Evolutionary conservation across 2,113 vertebrate genomes (phyloP), one percentile per base, ranked within the genome.

Genomic region (Zosterops pallidus): DNA sequence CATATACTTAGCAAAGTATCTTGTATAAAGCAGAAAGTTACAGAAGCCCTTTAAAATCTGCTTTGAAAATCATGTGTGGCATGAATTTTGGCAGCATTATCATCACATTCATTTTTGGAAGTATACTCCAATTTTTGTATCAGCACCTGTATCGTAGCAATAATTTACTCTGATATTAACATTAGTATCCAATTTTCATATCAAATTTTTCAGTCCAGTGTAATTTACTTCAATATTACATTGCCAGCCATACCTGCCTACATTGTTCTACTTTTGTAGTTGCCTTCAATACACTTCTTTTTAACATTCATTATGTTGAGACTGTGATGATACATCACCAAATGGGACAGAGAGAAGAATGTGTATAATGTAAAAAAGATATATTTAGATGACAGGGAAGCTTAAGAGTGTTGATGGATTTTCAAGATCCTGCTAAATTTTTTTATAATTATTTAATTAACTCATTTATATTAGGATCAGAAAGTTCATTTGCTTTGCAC

Each of bases 1-100:
- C 65, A 90, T 95, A 94, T 65, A 91, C 75, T 91, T 91, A 90
- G 69, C 77, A 68, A 93, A 93, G 53, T 92, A 81, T 84, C 84
- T 79, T 64, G 35, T 77, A 78, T 57, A 92, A 86, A 96, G 83
- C 81, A 92, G 63, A 88, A 94, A 91, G 85, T 74, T 87, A 83
- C 70, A 94, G 78, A 95, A 96, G 52, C 53, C 60, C 50, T 92
- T 59, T 42, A 84, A 96, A 96, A 95, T 67, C 85, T 83, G 19
- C 81, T 94, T 92, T 56, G 62, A 91, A 97, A 92, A 82, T 87
- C 13, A 11, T 83, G 50, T 85, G 83, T 90, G 65, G 62, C 67
- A 90, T 75, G 53, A 76, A 83, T 91, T 94, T 92, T 94, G 86
- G 79, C 68, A 90, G 60, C 3, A 1, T 69, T 91, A 70, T 84